A percentile compares a stretch with the other conserved stretches of the same genome.
Evolutionary conservation across 2,113 vertebrate species (phyloP).

Genomic region (Clarias batrachus): DNA sequence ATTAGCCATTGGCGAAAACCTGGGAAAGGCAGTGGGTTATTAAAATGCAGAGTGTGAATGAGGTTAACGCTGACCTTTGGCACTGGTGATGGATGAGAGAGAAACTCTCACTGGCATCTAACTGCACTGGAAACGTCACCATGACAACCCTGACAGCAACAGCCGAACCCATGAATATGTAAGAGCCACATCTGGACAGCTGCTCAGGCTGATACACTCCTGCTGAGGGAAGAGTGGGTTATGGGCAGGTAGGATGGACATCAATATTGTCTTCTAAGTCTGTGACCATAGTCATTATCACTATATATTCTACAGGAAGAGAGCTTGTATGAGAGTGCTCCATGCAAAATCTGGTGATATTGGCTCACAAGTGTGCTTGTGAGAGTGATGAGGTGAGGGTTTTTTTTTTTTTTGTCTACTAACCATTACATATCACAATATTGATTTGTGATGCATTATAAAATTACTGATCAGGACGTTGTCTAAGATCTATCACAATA

Average conservation of each 20-base stretch:
- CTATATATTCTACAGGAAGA: background rate
- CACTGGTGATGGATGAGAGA: conserved; percentile 65
- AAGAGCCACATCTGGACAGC: conserved; percentile 56
- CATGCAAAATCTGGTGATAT: conserved; percentile 1
- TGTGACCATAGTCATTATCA: background rate
- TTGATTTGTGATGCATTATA: background rate
- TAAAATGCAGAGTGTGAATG: conserved; percentile 63
- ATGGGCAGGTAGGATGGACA: conserved; percentile 8
- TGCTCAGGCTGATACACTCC: conserved; percentile 51
- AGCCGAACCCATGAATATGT: conserved; percentile 54
- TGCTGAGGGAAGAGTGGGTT: conserved; percentile 31
- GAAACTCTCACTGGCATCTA: conserved; percentile 65
- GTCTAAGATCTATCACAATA: background rate
- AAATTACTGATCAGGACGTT: background rate
- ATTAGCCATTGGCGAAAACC: conserved; percentile 39
- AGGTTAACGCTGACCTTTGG: conserved; percentile 76
- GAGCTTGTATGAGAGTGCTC: background rate
- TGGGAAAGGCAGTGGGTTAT: conserved; percentile 38
- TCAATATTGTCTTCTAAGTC: conserved; percentile 15
- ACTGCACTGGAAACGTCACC: conserved; percentile 54
- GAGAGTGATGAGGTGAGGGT: background rate
- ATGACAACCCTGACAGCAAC: conserved; percentile 55
- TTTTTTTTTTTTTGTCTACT: background rate
- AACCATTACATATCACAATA: background rate
- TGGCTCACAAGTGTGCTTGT: background rate